Base-by-base conservation (phyloP, 2,888 invertebrate species). In the Drosophila subsilvestris region DNA sequence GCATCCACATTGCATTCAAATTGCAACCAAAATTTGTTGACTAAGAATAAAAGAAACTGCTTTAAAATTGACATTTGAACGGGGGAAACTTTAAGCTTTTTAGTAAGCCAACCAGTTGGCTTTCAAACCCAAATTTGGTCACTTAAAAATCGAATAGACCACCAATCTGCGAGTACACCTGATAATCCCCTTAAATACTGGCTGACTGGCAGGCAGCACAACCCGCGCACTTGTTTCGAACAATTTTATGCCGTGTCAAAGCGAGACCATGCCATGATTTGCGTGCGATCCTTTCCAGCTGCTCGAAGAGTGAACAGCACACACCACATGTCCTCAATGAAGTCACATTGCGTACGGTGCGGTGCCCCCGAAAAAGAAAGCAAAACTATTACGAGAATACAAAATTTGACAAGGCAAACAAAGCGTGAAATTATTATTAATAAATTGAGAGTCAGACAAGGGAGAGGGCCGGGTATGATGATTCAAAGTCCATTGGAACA, bases 401-500 rank as follows among this genome's bases (percentile, higher is more conserved):
- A 69, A 74, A 72, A 82, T 74, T 72, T 78, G 74, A 76, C 84
- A 86, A 75, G 72, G 61, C 68, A 83, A 89, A 89, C 87, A 88
- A 88, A 80, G 84, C 89, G 79, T 88, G 63, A 86, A 86, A 86
- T 89, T 89, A 79, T 88, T 88, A 77, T 79, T 88, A 88, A 89
- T 80, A 88, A 89, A 78, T 74, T 67, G 66, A 73, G 66, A 73
- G 62, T 56, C 54, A 47, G 43, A 17, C n/a, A 42, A 27, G 29
- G 49, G 57, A 20, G 54, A 62, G 27, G 18, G 25, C 37, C 50
- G 59, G 61, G 53, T 55, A 66, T 57, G 54, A 66, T 57, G 54
- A 74, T 75, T 73, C 86, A 68, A 73, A 63, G 75, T 54, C 84
- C 83, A 82, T 77, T 84, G 61, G 7, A 84, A 22, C 89, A 72